Evolutionary conservation across 2,113 vertebrate species (phyloP).

Genomic region (Galeopterus variegatus): DNA sequence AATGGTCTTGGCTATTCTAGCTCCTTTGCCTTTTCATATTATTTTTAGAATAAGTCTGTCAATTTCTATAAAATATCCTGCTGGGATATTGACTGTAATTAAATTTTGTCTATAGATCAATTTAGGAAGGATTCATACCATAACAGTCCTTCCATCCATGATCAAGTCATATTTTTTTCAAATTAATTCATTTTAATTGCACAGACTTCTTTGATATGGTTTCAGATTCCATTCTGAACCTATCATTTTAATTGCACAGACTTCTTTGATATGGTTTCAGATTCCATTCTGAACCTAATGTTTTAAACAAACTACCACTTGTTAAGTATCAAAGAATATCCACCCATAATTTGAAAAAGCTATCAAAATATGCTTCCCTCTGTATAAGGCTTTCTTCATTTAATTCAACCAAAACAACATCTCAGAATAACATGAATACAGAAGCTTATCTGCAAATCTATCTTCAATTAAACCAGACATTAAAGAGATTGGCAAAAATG

Average conservation of each 20-base stretch:
- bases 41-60: neutral
- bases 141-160: neutral
- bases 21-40: neutral
- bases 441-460: neutral
- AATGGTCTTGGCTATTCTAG: neutral
- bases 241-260: neutral
- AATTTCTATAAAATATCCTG: neutral
- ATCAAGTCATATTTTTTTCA: neutral
- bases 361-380: neutral
- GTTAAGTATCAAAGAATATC: constrained; percentile 43
- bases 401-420: neutral
- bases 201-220: neutral
- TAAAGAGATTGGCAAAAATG: neutral
- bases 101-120: neutral
- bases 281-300: neutral
- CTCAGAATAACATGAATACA: neutral
- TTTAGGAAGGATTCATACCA: neutral
- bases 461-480: neutral
- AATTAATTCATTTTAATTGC: neutral
- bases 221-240: neutral
- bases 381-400: neutral
- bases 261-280: neutral
- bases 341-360: neutral
- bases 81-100: neutral
- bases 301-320: neutral